phyloP scores from a whole-genome alignment of 2,888 invertebrate genomes.

The Monopis laevigella region DNA sequence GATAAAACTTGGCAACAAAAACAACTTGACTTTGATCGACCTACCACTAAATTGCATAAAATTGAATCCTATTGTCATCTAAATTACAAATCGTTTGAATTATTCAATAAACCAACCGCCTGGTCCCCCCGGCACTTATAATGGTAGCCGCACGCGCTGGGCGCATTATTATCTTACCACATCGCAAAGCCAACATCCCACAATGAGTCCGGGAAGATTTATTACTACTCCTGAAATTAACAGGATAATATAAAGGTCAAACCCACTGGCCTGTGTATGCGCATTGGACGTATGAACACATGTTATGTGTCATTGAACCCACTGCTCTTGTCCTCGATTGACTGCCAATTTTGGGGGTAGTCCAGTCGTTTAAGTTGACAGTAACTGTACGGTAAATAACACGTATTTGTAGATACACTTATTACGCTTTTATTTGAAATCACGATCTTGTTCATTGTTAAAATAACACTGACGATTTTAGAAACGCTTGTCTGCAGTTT shows the following conservation, averaged over 20 bases:
- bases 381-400: no score
- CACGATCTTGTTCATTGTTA: no score
- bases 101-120: slow-evolving; percentile 7
- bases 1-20: no score
- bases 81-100: slow-evolving; percentile 10
- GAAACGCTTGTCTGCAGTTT: no score
- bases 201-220: no score
- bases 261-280: slow-evolving; percentile 16
- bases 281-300: slow-evolving; percentile 31
- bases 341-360: slow-evolving; percentile 26
- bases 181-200: no score
- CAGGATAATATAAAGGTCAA: slow-evolving; percentile 24
- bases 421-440: no score
- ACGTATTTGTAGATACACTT: no score
- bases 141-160: slow-evolving; percentile 23
- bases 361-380: no score
- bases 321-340: slow-evolving; percentile 28
- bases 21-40: no score
- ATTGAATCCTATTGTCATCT: neutral
- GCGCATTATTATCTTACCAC: no score
- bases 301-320: slow-evolving; percentile 44
- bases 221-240: slow-evolving; percentile 13
- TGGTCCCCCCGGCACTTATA: slow-evolving; percentile 1
- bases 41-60: slow-evolving; percentile 5
- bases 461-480: no score